A percentile compares a stretch with the other conserved stretches of the same genome.
Conservation (phyloP, 2,797 vertebrate genomes). For the Catamblyrhynchus diadema region DNA sequence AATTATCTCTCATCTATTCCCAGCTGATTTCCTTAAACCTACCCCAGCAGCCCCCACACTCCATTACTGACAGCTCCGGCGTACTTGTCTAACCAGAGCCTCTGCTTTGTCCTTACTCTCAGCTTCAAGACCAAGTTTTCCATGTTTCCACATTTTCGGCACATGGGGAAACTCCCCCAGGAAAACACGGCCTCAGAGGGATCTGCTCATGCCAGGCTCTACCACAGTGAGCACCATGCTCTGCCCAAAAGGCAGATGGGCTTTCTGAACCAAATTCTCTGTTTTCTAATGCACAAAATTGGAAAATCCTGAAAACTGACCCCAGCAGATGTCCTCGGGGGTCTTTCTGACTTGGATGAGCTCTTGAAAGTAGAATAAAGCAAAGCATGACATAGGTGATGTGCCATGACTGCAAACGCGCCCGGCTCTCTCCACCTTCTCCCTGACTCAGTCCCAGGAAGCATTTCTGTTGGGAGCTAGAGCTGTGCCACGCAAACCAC, state of each 20-base stretch:
- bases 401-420: accelerated
- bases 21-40: constrained; percentile 39
- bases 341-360: background rate
- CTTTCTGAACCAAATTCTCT: background rate
- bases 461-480: background rate
- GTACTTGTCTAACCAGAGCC: constrained; percentile 46
- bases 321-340: background rate
- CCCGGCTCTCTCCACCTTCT: background rate
- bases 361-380: background rate
- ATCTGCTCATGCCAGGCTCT: background rate
- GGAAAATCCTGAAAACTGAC: background rate
- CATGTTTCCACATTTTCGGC: background rate
- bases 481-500: background rate
- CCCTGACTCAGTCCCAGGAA: background rate
- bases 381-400: background rate
- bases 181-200: background rate
- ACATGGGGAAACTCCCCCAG: background rate
- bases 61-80: background rate
- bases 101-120: constrained; percentile 18
- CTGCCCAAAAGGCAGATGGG: background rate
- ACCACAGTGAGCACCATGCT: background rate
- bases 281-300: background rate
- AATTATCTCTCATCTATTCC: constrained; percentile 45
- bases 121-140: background rate
- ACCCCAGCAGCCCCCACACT: constrained; percentile 3